Evolutionary conservation across 2,888 invertebrate genomes (phyloP).

Genomic region (Cryptocephalus primarius): DNA sequence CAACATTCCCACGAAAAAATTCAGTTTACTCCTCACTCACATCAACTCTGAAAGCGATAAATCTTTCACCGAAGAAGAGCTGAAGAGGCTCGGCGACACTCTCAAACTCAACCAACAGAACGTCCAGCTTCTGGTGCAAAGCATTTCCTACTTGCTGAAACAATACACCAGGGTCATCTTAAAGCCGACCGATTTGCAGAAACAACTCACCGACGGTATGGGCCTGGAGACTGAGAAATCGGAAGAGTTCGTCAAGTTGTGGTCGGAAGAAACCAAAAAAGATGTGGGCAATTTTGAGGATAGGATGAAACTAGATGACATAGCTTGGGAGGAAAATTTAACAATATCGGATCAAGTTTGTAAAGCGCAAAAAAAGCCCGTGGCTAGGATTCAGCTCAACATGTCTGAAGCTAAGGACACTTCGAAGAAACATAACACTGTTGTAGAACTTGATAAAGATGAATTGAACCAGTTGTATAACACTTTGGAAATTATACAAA

Average conservation of each 20-base stretch:
- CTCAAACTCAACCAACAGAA: slow-evolving; percentile 19
- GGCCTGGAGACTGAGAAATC: slow-evolving; percentile 42
- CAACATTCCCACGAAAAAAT: slow-evolving; percentile 21
- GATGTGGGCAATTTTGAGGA: slow-evolving; percentile 39
- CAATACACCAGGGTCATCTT: slow-evolving; percentile 42
- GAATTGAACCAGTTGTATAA: slow-evolving; percentile 42
- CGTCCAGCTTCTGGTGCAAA: slow-evolving; percentile 23
- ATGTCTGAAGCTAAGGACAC: slow-evolving; percentile 21
- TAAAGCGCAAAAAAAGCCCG: slow-evolving; percentile 37
- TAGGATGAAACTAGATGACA: slow-evolving; percentile 39
- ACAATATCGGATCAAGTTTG: slow-evolving; percentile 40
- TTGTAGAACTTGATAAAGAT: slow-evolving; percentile 42
- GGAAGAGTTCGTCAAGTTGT: slow-evolving; percentile 42
- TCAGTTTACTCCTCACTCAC: slow-evolving; percentile 21
- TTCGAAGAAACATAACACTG: slow-evolving; percentile 34
- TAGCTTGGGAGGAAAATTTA: slow-evolving; percentile 46
- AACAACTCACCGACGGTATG: slow-evolving; percentile 39
- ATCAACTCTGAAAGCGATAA: slow-evolving; percentile 19
- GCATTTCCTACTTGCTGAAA: slow-evolving; percentile 36
- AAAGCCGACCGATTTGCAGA: slow-evolving; percentile 43
- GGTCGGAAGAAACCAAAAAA: slow-evolving; percentile 42
- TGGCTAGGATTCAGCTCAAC: slow-evolving; percentile 41
- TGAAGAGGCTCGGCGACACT: slow-evolving; percentile 22
- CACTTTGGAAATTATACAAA: slow-evolving; percentile 43
- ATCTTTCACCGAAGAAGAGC: slow-evolving; percentile 22